Percentiles rank a stretch among this genome's conserved stretches.
Evolutionary conservation across 2,888 invertebrate species (phyloP).

Genomic region (Danaus chrysippus): DNA sequence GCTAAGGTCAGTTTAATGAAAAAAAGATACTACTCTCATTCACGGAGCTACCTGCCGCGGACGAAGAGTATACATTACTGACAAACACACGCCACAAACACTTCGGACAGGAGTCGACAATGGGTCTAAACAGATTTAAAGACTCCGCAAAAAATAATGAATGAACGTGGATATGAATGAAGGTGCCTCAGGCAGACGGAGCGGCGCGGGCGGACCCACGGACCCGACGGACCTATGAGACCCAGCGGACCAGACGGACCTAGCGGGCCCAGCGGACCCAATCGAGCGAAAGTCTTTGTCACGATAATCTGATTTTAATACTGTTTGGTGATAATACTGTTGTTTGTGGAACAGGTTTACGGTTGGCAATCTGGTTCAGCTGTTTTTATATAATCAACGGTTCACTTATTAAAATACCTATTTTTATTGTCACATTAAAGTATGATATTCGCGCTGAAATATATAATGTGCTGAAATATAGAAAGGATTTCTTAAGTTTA

Average conservation of each 20-base stretch:
- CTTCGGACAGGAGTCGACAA: conserved; percentile 18
- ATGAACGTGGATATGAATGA: conserved; percentile 42
- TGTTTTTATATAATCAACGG: no score
- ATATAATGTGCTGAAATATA: no score
- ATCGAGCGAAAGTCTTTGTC: not conserved
- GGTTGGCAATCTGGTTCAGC: no score
- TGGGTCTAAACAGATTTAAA: conserved; percentile 10
- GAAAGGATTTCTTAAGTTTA: no score
- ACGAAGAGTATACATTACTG: conserved; percentile 45
- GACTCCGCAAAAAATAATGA: conserved; percentile 31
- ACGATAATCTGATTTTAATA: conserved; percentile 2
- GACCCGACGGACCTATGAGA: no score
- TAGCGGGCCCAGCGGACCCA: no score
- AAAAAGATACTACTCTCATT: conserved; percentile 23
- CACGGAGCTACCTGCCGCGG: conserved; percentile 26
- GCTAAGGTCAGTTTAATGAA: conserved; percentile 20
- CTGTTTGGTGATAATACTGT: no score
- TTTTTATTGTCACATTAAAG: no score
- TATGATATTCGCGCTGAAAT: no score
- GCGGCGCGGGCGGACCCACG: conserved; percentile 39
- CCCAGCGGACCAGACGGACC: no score
- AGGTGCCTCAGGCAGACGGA: conserved; percentile 41
- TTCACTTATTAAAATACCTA: no score
- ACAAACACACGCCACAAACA: conserved; percentile 44
- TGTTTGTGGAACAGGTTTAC: no score